Base-by-base conservation (phyloP, 1,140 invertebrate genomes). In the Lasaia peninsularis region DNA sequence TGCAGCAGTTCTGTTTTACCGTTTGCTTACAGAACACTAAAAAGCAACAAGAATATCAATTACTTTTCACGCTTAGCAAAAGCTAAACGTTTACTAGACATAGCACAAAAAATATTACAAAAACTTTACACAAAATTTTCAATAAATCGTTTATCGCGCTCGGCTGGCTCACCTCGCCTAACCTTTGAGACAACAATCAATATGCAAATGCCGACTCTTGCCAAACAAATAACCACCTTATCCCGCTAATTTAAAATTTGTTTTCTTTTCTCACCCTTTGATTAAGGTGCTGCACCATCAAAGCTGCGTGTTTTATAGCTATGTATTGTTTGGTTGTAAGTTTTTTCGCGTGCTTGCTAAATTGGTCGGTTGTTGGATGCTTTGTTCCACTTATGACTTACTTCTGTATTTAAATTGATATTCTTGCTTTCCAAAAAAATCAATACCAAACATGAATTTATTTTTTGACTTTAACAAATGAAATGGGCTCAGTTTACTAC, bases 271-370 rank as follows among this genome's bases (percentile, higher is more conserved):
- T 20, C 9, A 11, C 9, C 16, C 18, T 44, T 16, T 48, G 9
- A 21, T 20, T 21, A 21, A 21, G 40, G 40, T 48, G 9, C 31
- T 18, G 51, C n/a, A 33, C 40, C 11, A 52, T 52, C 28, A 52
- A n/a, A 33, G 28, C 24, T 12, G 8, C 18, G 50, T 52, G 3
- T 18, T 52, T 20, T 33, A 14, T 52, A 34, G 51, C 10, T 48
- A 52, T 28, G 32, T 31, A 33, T 18, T 52, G 51, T 52, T 33
- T 31, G 51, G 28, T 14, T 34, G 51, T 20, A 12, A 32, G 28
- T 52, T 34, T 52, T 52, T 52, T 52, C 51, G 51, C 51, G 31
- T 33, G 14, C 31, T 31, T 20, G 16, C 31, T 52, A 52, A 52
- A 52, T 31, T 32, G 51, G 51, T 52, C 18, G 51, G 11, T 31